These are phyloP conservation scores for Caenorhabditis sulstoni DNA, from an alignment of 2,888 invertebrate genomes.

Conservation along the genomic window DNA sequence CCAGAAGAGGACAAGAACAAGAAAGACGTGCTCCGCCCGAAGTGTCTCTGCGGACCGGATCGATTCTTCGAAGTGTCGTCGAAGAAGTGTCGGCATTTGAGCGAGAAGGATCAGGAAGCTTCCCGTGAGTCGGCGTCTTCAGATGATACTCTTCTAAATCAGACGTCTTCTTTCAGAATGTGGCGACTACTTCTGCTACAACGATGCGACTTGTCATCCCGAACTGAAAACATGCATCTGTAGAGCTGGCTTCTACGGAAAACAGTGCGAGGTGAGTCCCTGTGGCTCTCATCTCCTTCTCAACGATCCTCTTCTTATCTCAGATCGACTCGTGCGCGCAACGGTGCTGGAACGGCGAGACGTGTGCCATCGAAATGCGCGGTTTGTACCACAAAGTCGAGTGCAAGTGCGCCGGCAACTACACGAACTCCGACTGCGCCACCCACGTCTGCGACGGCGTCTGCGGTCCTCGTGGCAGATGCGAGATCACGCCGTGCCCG, in stretches of 20 bases:
- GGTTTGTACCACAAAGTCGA: slow-evolving; percentile 9
- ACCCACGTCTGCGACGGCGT: slow-evolving; percentile 52
- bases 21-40: slow-evolving; percentile 11
- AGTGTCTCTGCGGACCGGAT: slow-evolving; percentile 39
- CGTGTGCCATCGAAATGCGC: slow-evolving; percentile 26
- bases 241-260: slow-evolving; percentile 48
- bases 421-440: slow-evolving; percentile 31
- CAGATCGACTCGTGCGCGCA: slow-evolving; percentile 46
- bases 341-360: slow-evolving; percentile 52
- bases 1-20: slow-evolving; percentile 24
- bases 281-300: too few species aligned
- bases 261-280: slow-evolving; percentile 44
- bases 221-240: slow-evolving; percentile 25
- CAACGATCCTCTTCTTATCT: not conserved
- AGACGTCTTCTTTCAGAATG: too few species aligned
- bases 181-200: slow-evolving; percentile 57
- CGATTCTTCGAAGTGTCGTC: slow-evolving; percentile 44
- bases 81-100: slow-evolving; percentile 26
- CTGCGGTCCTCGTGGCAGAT: slow-evolving; percentile 51
- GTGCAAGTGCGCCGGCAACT: slow-evolving; percentile 42
- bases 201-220: slow-evolving; percentile 33
- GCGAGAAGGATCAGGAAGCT: slow-evolving; percentile 42
- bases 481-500: slow-evolving; percentile 32
- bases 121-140: slow-evolving; percentile 17
- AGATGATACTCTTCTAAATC: too few species aligned